Percentiles rank a stretch among this genome's conserved stretches.
These are phyloP conservation scores for Apistogramma diplotaenia DNA, from an alignment of 2,113 vertebrate species.

Conservation along the genomic window DNA sequence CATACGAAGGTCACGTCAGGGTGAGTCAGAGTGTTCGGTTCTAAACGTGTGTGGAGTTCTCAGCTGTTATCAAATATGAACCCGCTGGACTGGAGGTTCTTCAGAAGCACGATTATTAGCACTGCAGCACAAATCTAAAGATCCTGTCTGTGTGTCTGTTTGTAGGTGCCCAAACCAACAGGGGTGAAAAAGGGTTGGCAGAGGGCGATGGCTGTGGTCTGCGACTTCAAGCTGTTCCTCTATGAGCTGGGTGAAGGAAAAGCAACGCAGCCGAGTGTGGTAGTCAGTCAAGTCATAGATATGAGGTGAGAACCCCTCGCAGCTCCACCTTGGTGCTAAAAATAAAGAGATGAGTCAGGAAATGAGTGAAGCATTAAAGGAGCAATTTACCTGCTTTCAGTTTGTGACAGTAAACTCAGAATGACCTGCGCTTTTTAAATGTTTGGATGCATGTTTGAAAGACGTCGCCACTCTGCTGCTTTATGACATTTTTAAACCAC, in stretches of 20 bases:
- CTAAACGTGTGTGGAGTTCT: background rate
- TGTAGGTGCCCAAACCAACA: slow-evolving; percentile 93
- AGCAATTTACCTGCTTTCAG: rapidly evolving
- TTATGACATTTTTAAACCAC: background rate
- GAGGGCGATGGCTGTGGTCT: slow-evolving; percentile 90
- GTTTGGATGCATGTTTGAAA: background rate
- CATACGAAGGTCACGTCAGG: slow-evolving; percentile 93
- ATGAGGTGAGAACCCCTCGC: slow-evolving; percentile 86
- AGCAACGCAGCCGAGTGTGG: slow-evolving; percentile 85
- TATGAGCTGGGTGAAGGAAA: slow-evolving; percentile 96
- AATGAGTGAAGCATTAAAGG: background rate
- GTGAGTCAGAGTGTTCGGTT: slow-evolving; percentile 73
- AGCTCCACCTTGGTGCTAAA: background rate
- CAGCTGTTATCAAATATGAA: background rate
- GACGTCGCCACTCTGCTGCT: background rate
- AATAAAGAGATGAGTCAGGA: too few species aligned
- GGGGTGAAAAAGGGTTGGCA: slow-evolving; percentile 99
- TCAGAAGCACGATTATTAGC: background rate
- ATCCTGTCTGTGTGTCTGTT: background rate
- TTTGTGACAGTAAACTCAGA: background rate
- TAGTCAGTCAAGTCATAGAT: slow-evolving; percentile 96
- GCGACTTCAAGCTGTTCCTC: slow-evolving; percentile 97
- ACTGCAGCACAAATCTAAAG: background rate
- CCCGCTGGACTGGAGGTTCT: rapidly evolving
- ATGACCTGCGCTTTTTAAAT: background rate